Conservation (phyloP, 2,888 invertebrate species). For the Yponomeuta plumbellus region DNA sequence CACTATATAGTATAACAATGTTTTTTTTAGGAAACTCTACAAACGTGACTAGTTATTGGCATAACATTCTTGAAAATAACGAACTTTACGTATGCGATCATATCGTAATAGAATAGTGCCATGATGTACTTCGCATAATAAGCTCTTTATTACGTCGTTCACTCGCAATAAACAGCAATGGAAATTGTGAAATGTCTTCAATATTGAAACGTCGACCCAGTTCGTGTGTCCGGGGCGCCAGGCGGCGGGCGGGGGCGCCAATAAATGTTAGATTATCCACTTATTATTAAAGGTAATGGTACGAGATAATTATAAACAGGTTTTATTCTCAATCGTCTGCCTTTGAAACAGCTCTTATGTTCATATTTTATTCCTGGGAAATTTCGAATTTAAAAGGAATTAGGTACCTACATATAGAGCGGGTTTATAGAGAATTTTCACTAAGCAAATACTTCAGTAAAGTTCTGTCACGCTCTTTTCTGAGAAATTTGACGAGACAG, state of each 20-base stretch:
- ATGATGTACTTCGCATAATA: conserved; percentile 18
- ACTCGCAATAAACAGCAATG: conserved; percentile 56
- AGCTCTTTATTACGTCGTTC: conserved; percentile 53
- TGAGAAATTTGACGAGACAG: no score
- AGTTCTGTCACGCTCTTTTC: no score
- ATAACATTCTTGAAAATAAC: no score
- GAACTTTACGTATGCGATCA: not conserved
- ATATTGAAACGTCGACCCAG: conserved; percentile 69
- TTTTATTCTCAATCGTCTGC: not conserved
- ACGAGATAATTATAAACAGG: not conserved
- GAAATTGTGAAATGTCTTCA: conserved; percentile 68
- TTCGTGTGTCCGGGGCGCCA: conserved; percentile 40
- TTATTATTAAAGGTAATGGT: not conserved
- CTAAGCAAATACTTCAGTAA: no score
- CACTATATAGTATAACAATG: no score
- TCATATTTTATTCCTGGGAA: no score
- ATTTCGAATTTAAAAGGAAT: no score
- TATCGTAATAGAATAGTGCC: conserved; percentile 3
- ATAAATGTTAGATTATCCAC: not conserved
- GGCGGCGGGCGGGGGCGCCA: conserved; percentile 23
- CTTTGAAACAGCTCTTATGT: no score
- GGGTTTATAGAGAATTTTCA: no score
- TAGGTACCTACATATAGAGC: no score
- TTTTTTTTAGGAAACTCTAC: no score
- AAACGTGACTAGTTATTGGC: no score